Conservation (phyloP, 2,797 vertebrate species). For the Spheniscus humboldti region DNA sequence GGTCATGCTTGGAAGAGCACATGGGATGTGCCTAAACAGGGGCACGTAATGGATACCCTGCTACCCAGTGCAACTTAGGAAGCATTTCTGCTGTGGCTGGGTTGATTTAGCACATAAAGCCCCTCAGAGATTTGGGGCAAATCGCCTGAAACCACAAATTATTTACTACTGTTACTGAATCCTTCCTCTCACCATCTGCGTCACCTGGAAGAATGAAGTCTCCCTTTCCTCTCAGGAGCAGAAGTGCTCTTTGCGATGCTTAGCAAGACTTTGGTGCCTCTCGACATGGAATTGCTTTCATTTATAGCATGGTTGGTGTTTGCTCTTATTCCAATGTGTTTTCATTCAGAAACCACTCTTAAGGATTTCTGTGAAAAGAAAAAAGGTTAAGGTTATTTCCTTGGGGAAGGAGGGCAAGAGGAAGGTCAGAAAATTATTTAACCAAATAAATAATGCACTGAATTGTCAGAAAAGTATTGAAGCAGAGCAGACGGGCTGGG, state of each 20-base stretch:
- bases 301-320: not conserved
- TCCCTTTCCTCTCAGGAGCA: not conserved
- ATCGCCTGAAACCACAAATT: not conserved
- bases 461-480: not conserved
- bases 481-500: not conserved
- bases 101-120: not conserved
- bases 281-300: not conserved
- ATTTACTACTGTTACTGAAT: not conserved
- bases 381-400: constrained; percentile 4
- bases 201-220: not conserved
- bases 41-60: not conserved
- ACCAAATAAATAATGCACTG: not conserved
- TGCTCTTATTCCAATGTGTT: not conserved
- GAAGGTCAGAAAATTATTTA: not conserved
- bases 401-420: not conserved
- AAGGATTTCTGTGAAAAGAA: not conserved
- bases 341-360: not conserved
- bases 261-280: not conserved
- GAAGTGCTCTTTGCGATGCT: not conserved
- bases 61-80: not conserved
- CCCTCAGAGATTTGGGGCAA: not conserved
- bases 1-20: not conserved
- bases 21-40: not conserved
- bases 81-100: not conserved
- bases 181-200: not conserved